Percentiles rank a stretch among this genome's conserved stretches.
Conservation (phyloP, 2,797 vertebrate species). For the Phrynocephalus vlangalii region DNA sequence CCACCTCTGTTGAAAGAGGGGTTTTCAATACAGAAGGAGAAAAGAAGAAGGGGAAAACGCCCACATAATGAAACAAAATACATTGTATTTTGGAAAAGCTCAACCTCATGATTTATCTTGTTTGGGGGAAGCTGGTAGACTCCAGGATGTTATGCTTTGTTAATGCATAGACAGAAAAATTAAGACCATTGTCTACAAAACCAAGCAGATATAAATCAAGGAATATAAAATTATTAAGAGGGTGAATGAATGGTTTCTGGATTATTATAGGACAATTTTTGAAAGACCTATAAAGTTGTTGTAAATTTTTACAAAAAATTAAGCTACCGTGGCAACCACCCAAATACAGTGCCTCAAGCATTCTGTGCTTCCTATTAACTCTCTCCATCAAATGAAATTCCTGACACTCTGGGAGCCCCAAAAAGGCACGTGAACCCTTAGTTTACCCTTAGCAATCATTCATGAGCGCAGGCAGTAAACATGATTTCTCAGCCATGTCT, state of each 20-base stretch:
- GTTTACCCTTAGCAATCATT: slow-evolving; percentile 1
- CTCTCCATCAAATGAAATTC: background rate
- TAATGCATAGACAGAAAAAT: background rate
- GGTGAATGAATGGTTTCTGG: background rate
- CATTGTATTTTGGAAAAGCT: too few species aligned
- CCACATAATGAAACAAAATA: too few species aligned
- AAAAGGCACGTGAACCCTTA: background rate
- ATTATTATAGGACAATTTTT: background rate
- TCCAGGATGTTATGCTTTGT: background rate
- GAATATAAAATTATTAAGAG: background rate
- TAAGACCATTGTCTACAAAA: background rate
- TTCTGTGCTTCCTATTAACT: background rate
- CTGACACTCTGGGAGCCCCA: too few species aligned
- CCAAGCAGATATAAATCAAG: background rate
- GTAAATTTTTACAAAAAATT: background rate
- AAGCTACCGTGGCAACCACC: background rate
- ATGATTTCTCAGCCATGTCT: slow-evolving; percentile 1
- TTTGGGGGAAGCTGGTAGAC: too few species aligned
- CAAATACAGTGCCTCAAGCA: background rate
- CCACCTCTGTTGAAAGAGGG: too few species aligned
- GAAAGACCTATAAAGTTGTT: background rate
- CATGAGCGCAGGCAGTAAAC: background rate
- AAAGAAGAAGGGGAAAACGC: too few species aligned
- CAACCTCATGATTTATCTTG: too few species aligned
- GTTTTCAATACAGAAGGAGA: too few species aligned